Base-by-base conservation (phyloP, 2,888 invertebrate genomes). In the Pogonocherus hispidulus region DNA sequence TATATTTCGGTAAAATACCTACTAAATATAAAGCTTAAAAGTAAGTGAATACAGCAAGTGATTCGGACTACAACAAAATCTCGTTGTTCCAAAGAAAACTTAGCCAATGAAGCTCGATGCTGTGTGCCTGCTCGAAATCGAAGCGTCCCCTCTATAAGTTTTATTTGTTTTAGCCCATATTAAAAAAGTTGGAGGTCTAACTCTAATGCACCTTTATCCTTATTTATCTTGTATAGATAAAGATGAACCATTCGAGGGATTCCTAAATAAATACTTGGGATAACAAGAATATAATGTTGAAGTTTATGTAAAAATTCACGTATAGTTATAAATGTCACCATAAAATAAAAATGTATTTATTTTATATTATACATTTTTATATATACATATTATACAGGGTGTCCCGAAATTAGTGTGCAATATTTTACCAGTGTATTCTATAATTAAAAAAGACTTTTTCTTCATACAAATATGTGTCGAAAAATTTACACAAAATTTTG, bases 101-200 rank as follows among this genome's bases (percentile, higher is more conserved):
- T 41, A 14, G 41, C 16, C 41, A 41, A 41, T 5, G 41, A 41
- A 41, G 41, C 14, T 41, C 41, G 41, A 41, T 41, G 5, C 16
- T 14, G 41, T 41, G 14, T 9, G 16, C n/a, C 11, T 5, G 2
- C n/a, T 14, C 1, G 3, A 41, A 9, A 41, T 4, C 5, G 14
- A n/a, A 1, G 41, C 41, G n/a, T 41, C n/a, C 5, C n/a, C 54
- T 35, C 16, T 54, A 54, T 32, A 32, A 52, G 52, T 52, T 52
- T 54, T 52, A 23, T 52, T 52, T 52, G 52, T 52, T 27, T 16
- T 35, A 35, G 19, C 54, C 54, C 35, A 54, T 54, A 54, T 54
- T 54, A 54, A 54, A 54, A 54, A 54, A 54, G 54, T 54, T 54
- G 8, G 49, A 4, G 32, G 11, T 4, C 23, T 23, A 20, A 0